Evolutionary conservation across 2,888 invertebrate genomes (phyloP).

Genomic region (Acanthoscelides obtectus): DNA sequence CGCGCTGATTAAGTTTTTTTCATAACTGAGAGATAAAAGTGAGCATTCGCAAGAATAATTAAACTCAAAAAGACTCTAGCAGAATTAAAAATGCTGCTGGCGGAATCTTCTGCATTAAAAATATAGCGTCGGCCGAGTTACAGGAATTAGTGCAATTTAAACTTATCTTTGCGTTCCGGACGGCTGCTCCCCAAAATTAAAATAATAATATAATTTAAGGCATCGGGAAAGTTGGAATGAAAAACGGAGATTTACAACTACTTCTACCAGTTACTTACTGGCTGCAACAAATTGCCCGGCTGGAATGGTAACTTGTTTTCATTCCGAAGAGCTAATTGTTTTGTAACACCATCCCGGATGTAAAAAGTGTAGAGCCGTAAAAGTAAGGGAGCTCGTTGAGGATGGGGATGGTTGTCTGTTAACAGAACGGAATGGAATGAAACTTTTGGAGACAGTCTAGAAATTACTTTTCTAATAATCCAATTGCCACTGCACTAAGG

Average conservation of each 20-base stretch:
- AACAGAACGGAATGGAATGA: too few species aligned
- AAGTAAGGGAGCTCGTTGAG: too few species aligned
- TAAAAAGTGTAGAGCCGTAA: too few species aligned
- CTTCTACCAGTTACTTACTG: background rate
- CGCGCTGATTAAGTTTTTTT: too few species aligned
- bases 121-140: slow-evolving; percentile 8
- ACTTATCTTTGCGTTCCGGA: slow-evolving; percentile 33
- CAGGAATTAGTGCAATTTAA: slow-evolving; percentile 27
- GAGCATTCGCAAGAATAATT: slow-evolving; percentile 3
- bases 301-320: background rate
- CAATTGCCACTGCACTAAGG: too few species aligned
- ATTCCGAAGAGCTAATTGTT: background rate
- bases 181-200: slow-evolving; percentile 32
- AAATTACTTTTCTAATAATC: too few species aligned
- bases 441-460: too few species aligned
- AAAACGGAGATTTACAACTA: background rate
- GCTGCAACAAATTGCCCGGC: background rate
- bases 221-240: slow-evolving; percentile 8
- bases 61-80: background rate
- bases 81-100: background rate
- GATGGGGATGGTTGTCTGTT: too few species aligned
- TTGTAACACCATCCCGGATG: background rate
- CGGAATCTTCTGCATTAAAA: background rate
- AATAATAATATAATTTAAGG: slow-evolving; percentile 34
- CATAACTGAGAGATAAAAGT: background rate